Evolutionary conservation across 2,113 vertebrate genomes (phyloP), one percentile per base, ranked within the genome.

Genomic region (Corynorhinus townsendii): DNA sequence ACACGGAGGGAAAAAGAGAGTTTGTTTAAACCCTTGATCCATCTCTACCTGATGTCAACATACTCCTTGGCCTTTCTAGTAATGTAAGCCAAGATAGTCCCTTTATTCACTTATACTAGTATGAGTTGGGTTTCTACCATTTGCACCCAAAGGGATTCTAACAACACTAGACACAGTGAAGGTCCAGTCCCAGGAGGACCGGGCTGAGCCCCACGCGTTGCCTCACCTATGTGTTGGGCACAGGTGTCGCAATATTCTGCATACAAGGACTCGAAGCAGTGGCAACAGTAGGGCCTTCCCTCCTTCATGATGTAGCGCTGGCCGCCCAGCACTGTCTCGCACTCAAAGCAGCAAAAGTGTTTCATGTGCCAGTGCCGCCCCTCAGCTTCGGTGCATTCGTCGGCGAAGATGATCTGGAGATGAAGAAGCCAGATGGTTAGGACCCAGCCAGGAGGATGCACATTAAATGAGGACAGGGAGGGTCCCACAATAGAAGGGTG

Each of bases 221-320:
- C 93, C 99, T 82, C 99, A 99, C 99, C 99, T 43, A 99, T 99
- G 97, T 99, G 99, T 33, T 99, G 99, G 90, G 99, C 99, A 1
- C 99, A 99, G 95, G 99, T 99, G 97, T 99, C 99, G 2, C 99
- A 99, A 97, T 99, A 99, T 95, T 99, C 99, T 0, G 99, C 99
- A 0, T 99, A 99, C 91, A 99, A 98, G 76, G 99, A 99, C 98
- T 99, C 99, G 0, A 99, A 99, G 98, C 99, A 99, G 98, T 98
- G 98, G 98, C 99, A 99, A 97, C 99, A 99, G 98, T 99, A 99
- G 26, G 99, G 99, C 19, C 99, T 98, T 17, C 99, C 99, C 3
- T 99, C 99, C 98, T 99, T 99, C 99, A 99, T 99, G 98, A 99
- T 99, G 98, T 99, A 99, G 81, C 99, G 99, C 98, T 99, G 99